Evolutionary conservation across 2,888 invertebrate genomes (phyloP).

Genomic region (Callyntrura guangdongensis): DNA sequence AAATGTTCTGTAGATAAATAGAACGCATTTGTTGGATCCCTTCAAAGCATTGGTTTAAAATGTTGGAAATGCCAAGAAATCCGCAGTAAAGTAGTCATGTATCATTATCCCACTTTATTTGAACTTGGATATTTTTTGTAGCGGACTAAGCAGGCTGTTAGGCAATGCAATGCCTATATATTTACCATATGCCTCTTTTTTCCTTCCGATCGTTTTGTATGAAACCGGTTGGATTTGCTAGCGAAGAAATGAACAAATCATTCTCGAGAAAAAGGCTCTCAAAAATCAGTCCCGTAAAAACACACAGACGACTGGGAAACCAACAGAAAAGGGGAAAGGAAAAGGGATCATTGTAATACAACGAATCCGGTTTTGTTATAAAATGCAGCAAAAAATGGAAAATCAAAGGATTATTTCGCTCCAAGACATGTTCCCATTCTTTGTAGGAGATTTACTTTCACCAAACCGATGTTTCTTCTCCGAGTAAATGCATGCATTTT

Average conservation of each 20-base stretch:
- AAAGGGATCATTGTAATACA: conserved; percentile 64
- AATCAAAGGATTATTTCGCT: conserved; percentile 75
- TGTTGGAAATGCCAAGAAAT: conserved; percentile 45
- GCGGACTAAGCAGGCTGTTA: not conserved
- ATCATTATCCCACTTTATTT: conserved; percentile 73
- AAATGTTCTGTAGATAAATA: not conserved
- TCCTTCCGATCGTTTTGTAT: conserved; percentile 26
- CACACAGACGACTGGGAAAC: not conserved
- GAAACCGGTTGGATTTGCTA: conserved; percentile 43
- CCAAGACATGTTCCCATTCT: conserved; percentile 45
- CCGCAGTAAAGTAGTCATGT: conserved; percentile 32
- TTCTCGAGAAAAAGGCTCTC: conserved; percentile 30
- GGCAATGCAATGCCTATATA: too few species aligned
- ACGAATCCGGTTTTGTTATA: conserved; percentile 43
- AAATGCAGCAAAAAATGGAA: conserved; percentile 58
- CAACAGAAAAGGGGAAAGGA: conserved; percentile 30
- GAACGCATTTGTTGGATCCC: not conserved
- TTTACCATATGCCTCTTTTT: not conserved
- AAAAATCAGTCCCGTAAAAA: conserved; percentile 39
- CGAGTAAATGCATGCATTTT: conserved; percentile 11
- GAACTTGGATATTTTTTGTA: conserved; percentile 45
- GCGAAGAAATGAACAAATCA: conserved; percentile 69
- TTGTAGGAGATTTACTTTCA: conserved; percentile 40
- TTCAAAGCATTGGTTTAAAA: conserved; percentile 35
- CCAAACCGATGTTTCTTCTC: conserved; percentile 17